These are phyloP conservation scores for Alviniconcha marisindica DNA, from an alignment of 1,140 invertebrate species.

Conservation along the genomic window DNA sequence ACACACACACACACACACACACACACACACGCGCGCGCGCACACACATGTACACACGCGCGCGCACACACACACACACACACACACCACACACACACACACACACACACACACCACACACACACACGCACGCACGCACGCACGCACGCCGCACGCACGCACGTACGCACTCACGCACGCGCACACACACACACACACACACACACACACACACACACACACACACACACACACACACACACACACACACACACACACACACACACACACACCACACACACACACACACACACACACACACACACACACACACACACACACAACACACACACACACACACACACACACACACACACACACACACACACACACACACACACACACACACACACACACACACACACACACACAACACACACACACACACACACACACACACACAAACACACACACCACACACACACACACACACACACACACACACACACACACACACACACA, in stretches of 20 bases:
- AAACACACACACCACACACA: no score
- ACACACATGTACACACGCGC: conserved; percentile 6
- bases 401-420: no score
- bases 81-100: conserved; percentile 8
- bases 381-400: no score
- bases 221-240: conserved; percentile 13
- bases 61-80: not conserved
- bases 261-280: not conserved
- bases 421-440: no score
- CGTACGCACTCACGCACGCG: not conserved
- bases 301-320: not conserved
- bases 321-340: not conserved
- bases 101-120: not conserved
- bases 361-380: no score
- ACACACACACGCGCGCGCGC: not conserved
- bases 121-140: conserved; percentile 2
- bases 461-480: no score
- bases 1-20: not conserved
- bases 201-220: not conserved
- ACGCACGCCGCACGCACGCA: not conserved
- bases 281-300: not conserved
- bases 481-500: no score
- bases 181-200: not conserved
- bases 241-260: conserved; percentile 9
- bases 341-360: no score